A percentile compares a stretch with the other conserved stretches of the same genome.
phyloP scores from a whole-genome alignment of 1,140 invertebrate species.

The Stegodyphus dumicola region DNA sequence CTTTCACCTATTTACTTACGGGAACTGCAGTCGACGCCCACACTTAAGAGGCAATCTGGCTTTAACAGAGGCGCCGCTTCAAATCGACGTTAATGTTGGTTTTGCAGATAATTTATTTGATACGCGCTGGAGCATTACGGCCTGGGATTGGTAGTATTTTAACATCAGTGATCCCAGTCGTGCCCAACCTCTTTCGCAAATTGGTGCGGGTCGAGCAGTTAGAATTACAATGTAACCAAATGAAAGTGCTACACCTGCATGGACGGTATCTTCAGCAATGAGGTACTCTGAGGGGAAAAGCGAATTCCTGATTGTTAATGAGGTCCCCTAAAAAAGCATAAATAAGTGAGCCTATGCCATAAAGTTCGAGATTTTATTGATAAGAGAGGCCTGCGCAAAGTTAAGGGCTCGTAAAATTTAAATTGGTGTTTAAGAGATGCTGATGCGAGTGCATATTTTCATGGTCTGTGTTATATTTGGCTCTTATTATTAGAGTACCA shows the following conservation, averaged over 20 bases:
- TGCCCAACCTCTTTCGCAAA: constrained; percentile 41
- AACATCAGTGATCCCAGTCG: not conserved
- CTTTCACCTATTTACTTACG: no score
- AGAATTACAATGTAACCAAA: constrained; percentile 33
- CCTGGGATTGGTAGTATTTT: constrained; percentile 39
- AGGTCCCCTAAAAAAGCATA: not conserved
- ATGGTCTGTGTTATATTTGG: no score
- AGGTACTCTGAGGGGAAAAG: no score
- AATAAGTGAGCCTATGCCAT: not conserved
- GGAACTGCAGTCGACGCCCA: not conserved
- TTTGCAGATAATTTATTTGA: constrained; percentile 50
- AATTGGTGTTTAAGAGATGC: constrained; percentile 4
- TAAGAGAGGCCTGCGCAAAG: not conserved
- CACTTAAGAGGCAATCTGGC: not conserved
- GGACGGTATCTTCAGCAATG: not conserved
- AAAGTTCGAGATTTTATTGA: constrained; percentile 42
- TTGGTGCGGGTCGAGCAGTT: constrained; percentile 8
- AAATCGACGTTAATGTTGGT: constrained; percentile 50
- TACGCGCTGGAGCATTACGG: constrained; percentile 10
- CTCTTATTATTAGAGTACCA: no score
- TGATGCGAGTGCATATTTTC: not conserved
- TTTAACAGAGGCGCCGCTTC: not conserved
- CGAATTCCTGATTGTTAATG: not conserved
- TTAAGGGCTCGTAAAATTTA: constrained; percentile 36
- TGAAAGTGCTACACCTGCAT: constrained; percentile 2